Conservation (phyloP, 1,140 invertebrate genomes). For the Ceratosolen fusciceps region DNA sequence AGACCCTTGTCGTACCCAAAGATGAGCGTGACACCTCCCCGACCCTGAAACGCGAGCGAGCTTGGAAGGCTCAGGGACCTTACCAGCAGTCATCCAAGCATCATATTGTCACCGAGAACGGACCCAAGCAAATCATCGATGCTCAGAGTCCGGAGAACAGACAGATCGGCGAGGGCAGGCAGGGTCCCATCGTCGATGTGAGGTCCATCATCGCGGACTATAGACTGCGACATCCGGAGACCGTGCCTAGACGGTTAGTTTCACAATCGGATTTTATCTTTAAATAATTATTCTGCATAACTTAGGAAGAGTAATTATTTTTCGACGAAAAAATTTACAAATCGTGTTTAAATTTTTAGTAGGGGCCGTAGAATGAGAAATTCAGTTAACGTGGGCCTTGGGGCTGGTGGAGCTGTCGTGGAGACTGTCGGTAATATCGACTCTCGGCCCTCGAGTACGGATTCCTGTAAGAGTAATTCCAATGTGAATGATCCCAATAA, state of each 20-base stretch:
- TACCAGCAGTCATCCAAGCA: constrained; percentile 48
- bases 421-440: constrained; percentile 64
- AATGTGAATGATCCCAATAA: constrained; percentile 62
- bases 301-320: too few species aligned
- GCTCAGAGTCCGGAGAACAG: constrained; percentile 59
- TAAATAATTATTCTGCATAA: too few species aligned
- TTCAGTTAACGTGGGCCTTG: constrained; percentile 66
- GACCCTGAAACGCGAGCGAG: constrained; percentile 54
- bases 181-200: constrained; percentile 84
- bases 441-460: constrained; percentile 71
- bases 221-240: constrained; percentile 80
- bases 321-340: too few species aligned
- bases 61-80: constrained; percentile 41
- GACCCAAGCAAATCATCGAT: constrained; percentile 50
- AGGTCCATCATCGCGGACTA: constrained; percentile 88
- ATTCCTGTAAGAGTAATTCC: constrained; percentile 71
- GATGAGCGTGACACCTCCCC: constrained; percentile 51
- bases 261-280: neutral
- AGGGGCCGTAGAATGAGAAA: constrained; percentile 69
- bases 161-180: constrained; percentile 76
- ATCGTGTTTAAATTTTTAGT: constrained; percentile 20
- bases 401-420: constrained; percentile 67
- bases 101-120: constrained; percentile 32
- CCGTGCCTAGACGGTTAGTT: constrained; percentile 75
- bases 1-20: constrained; percentile 39